phyloP scores from a whole-genome alignment of 2,113 vertebrate species.

The Sakesphorus luctuosus region DNA sequence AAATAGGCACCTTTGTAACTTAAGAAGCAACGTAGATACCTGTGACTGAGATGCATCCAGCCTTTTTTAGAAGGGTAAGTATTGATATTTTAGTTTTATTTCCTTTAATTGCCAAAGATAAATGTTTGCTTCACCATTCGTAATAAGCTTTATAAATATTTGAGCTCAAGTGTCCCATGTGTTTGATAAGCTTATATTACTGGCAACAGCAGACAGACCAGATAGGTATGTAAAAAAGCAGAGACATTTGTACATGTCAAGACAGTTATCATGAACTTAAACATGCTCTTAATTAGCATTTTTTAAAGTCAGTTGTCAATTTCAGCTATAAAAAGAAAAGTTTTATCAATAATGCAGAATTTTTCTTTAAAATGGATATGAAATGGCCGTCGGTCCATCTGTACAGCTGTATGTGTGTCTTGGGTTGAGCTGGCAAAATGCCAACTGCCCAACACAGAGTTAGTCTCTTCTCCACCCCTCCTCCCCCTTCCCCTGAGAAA shows the following conservation, averaged over 20 bases:
- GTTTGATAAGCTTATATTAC: background rate
- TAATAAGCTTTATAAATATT: background rate
- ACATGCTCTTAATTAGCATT: background rate
- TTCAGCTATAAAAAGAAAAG: background rate
- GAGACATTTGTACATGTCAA: background rate
- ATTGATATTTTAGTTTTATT: background rate
- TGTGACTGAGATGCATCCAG: background rate
- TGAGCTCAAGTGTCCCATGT: background rate
- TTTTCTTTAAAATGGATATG: background rate
- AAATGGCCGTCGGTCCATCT: background rate
- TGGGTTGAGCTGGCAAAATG: too few relatives aligned
- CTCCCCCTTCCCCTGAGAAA: too few relatives aligned
- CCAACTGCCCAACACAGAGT: too few relatives aligned
- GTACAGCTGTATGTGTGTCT: background rate
- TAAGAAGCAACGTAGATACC: background rate
- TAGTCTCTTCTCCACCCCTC: too few relatives aligned
- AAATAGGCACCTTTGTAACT: background rate
- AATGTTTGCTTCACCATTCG: background rate
- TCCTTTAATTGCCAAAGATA: background rate
- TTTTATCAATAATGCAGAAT: background rate
- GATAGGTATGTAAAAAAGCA: background rate
- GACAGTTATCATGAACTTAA: background rate
- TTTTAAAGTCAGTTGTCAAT: background rate
- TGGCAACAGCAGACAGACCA: background rate
- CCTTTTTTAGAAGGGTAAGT: background rate